Percentiles rank a stretch among this genome's conserved stretches.
Conservation (phyloP, 1,140 invertebrate species). For the Philopotamus ludificatus region DNA sequence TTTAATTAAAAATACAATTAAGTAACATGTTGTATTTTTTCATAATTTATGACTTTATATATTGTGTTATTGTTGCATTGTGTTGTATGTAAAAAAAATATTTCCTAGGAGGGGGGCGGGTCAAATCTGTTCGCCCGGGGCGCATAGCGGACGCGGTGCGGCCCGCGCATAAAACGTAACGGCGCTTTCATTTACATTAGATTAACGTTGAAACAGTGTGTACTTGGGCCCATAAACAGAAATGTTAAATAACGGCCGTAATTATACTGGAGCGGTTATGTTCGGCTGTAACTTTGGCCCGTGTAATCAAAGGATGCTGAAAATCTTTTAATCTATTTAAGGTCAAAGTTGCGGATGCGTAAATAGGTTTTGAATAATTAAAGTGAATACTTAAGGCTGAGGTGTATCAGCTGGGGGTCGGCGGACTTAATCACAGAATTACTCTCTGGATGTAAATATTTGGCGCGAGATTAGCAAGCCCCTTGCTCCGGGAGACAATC, state of each 20-base stretch:
- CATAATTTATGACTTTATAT: no score
- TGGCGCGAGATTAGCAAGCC: constrained; percentile 1
- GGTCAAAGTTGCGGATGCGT: constrained; percentile 25
- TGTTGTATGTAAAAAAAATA: no score
- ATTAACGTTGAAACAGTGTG: constrained; percentile 17
- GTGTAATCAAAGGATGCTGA: constrained; percentile 29
- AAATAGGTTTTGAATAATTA: constrained; percentile 37
- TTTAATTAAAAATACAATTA: no score
- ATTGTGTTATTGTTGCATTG: no score
- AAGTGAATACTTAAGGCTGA: constrained; percentile 16
- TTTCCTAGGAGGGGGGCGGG: no score
- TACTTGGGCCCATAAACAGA: constrained; percentile 2
- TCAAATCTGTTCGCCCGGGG: no score
- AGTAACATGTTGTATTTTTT: no score
- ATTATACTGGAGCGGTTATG: constrained; percentile 12
- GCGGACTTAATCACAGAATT: constrained; percentile 13
- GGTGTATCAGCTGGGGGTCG: constrained; percentile 30
- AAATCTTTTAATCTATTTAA: constrained; percentile 34
- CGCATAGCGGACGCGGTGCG: no score
- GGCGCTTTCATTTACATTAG: constrained; percentile 29
- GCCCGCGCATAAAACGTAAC: constrained; percentile 25
- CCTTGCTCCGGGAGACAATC: no score
- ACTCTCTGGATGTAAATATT: constrained; percentile 23
- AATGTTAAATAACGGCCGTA: constrained; percentile 10
- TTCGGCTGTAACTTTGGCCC: constrained; percentile 17